These are phyloP conservation scores for Epizoanthus stellaris DNA, from an alignment of 92 coral and sea anemone species.

Conservation along the genomic window DNA sequence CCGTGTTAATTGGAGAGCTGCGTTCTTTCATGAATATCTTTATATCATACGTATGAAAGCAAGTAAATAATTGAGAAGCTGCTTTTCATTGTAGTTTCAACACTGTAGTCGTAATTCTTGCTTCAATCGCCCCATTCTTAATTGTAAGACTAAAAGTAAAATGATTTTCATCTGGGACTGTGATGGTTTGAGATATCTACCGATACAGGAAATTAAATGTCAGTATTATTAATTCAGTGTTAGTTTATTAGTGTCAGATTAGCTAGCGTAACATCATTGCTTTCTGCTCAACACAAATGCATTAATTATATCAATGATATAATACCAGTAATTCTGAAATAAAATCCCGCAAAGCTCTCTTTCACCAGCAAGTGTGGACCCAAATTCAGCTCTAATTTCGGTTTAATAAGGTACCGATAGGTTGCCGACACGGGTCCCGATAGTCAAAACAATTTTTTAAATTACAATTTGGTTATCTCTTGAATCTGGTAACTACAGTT, in stretches of 20 bases:
- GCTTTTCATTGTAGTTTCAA: too few relatives aligned
- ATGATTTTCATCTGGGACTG: background rate
- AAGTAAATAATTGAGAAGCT: too few relatives aligned
- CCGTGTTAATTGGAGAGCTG: too few relatives aligned
- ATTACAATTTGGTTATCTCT: too few relatives aligned
- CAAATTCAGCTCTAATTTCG: background rate
- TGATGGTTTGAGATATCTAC: background rate
- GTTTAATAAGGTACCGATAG: too few relatives aligned
- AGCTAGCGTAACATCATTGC: background rate
- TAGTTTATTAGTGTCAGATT: background rate
- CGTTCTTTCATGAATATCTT: too few relatives aligned
- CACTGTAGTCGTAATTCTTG: background rate
- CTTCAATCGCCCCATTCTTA: background rate
- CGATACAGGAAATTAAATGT: background rate
- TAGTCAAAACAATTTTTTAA: too few relatives aligned
- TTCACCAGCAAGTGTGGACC: too few relatives aligned
- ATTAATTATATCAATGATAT: background rate
- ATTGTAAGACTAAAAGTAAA: background rate
- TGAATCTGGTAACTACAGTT: too few relatives aligned
- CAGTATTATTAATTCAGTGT: background rate
- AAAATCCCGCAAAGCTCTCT: too few relatives aligned
- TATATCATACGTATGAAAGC: too few relatives aligned
- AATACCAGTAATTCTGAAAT: background rate
- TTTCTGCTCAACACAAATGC: background rate
- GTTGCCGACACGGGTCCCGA: too few relatives aligned